These are phyloP conservation scores for Henricia sp. DNA, from an alignment of 53 echinoderm and acorn worm species.

Conservation along the genomic window DNA sequence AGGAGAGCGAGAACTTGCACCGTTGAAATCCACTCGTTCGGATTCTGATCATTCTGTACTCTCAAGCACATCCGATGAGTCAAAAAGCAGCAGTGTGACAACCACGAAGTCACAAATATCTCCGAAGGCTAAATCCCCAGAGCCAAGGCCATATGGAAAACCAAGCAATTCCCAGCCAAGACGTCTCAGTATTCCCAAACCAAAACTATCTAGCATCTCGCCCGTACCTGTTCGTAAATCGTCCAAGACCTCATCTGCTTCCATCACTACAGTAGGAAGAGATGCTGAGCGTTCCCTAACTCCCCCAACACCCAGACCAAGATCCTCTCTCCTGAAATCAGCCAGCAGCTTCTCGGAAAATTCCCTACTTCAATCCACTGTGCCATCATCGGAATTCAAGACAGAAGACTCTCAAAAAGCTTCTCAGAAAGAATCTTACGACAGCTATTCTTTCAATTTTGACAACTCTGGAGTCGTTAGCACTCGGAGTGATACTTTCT, in stretches of 20 bases:
- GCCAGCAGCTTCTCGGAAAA: constrained; percentile 56
- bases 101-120: constrained; percentile 22
- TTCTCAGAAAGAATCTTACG: constrained; percentile 38
- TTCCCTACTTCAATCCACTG: constrained; percentile 32
- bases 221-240: constrained; percentile 61
- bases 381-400: constrained; percentile 55
- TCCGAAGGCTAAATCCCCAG: neutral
- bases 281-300: constrained; percentile 12
- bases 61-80: constrained; percentile 4
- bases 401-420: constrained; percentile 39
- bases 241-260: constrained; percentile 36
- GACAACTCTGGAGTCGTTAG: constrained; percentile 24
- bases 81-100: constrained; percentile 22
- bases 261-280: constrained; percentile 28
- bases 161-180: constrained; percentile 21
- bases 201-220: constrained; percentile 75
- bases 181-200: constrained; percentile 67
- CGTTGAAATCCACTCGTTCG: constrained; percentile 15
- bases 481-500: constrained; percentile 28
- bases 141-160: neutral
- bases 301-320: constrained; percentile 70
- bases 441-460: constrained; percentile 75
- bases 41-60: constrained; percentile 1
- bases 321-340: constrained; percentile 53
- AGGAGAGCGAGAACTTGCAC: constrained; percentile 71